These are phyloP conservation scores for Candoia aspera DNA, from an alignment of 2,113 vertebrate genomes.

Conservation along the genomic window DNA sequence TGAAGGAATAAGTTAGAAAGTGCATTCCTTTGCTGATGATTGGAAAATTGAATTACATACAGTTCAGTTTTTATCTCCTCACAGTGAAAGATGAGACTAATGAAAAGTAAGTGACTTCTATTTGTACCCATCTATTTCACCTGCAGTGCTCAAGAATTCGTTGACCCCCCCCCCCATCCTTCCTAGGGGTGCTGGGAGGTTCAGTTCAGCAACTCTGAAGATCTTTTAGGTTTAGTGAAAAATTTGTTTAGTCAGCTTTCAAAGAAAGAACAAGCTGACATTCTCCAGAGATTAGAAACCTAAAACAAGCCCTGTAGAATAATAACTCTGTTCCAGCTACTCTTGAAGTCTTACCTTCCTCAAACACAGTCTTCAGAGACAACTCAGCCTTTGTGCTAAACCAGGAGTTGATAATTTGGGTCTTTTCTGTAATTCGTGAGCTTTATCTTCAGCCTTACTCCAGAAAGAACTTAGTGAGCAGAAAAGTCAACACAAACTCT, in stretches of 20 bases:
- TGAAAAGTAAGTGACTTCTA: neutral
- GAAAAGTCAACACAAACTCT: neutral
- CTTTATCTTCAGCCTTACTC: neutral
- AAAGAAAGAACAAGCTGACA: neutral
- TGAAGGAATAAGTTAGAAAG: neutral
- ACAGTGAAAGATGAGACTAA: neutral
- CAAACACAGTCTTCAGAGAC: neutral
- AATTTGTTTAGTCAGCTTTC: neutral
- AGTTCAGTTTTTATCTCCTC: neutral
- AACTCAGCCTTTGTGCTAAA: neutral
- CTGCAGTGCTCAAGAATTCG: neutral
- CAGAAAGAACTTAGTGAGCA: neutral
- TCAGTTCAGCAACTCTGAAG: neutral
- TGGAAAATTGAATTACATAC: neutral
- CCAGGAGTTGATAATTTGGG: neutral
- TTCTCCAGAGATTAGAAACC: neutral
- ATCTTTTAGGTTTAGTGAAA: neutral
- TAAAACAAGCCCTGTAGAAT: neutral
- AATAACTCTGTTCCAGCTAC: neutral
- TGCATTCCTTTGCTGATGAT: neutral
- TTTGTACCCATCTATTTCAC: neutral
- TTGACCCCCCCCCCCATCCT: no score
- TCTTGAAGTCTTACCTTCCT: neutral
- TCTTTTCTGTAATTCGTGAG: neutral
- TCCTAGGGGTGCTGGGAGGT: neutral